Evolutionary conservation across 2,888 invertebrate species (phyloP), one percentile per base, ranked within the genome.

Genomic region (Stenotaenia linearis): DNA sequence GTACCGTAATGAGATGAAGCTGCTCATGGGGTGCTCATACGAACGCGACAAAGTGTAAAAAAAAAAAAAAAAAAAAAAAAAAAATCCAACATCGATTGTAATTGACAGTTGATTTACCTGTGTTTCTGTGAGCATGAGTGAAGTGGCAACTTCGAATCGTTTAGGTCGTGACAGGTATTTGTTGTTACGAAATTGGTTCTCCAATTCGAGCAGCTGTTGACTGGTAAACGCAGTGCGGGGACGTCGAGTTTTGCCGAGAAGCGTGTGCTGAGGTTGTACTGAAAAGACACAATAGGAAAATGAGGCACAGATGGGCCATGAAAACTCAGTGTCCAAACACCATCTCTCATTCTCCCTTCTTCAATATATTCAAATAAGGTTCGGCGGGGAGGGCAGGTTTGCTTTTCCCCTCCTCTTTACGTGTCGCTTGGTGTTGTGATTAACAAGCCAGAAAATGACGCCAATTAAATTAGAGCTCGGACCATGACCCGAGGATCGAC

Each of bases 151-250:
- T 87, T 99, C 98, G 87, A 98, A 99, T 84, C 99, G 90, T 88
- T 98, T 98, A 23, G 99, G 98, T 83, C 99, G 89, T 37, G 98
- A 98, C 74, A 99, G 91, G 89, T 99, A 99, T 88, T 99, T 99
- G 90, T 98, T 99, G 90, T 97, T 96, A 81, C 96, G 91, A 89
- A 99, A 99, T 88, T 99, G 98, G 86, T 97, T 95, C 88, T 99
- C 99, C 85, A 99, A 88, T 87, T 99, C 98, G 83, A 99, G 89
- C 23, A 99, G 90, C 85, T 99, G 99, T 85, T 99, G 98, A 18
- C 93, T 95, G 0, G 98, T 99, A 89, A 99, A 99, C 0, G 99
- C 98, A 0, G 99, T 99, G 80, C 99, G 90, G 0, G 99, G 99
- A 82, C 99, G 90, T 80, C 96, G 88, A 56, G 96, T 95, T 88